Evolutionary conservation across 2,888 invertebrate species (phyloP), one percentile per base, ranked within the genome.

Genomic region (Thyatira batis): DNA sequence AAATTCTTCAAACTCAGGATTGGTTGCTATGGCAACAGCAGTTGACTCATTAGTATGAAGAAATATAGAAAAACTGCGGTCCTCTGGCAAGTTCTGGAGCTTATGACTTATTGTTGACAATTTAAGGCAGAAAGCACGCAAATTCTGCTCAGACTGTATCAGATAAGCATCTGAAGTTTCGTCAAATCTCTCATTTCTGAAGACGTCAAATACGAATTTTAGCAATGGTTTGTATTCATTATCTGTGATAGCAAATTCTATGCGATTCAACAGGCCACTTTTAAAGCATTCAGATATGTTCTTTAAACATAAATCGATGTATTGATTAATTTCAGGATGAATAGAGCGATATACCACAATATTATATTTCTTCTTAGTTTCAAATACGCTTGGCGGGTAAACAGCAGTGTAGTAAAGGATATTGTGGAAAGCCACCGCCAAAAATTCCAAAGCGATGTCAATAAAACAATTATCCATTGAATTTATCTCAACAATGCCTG

Each of bases 251-350:
- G 89, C 86, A 66, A 94, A 92, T 64, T 92, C 92, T 1, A 95
- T 70, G 33, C 90, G 84, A 63, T 80, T 87, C 20, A 95, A 67
- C 55, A 92, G 88, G 5, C 86, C 89, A 53, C 72, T 84, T 70
- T 91, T 92, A 13, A 93, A 71, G 69, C 93, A 92, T 68, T 89
- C 92, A 50, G 77, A 78, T 2, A 93, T 81, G 52, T 86, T 89
- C 80, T 90, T 92, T 50, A 94, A 71, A 57, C 92, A 91, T 54
- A 93, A 82, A 53, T 89, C 87, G 30, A 95, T 91, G 69, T 95
- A 95, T 49, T 93, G 87, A 61, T 93, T 94, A 0, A 95, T 84
- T 71, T 94, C 93, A 28, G 95, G 95, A 78, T 95, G 95, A 39
- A 92, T 85, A 21, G 93, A 94, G 57, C 92, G 90, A 69, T 94